These are phyloP conservation scores for Rhopalosiphum padi DNA, from an alignment of 1,140 invertebrate genomes.

Conservation along the genomic window DNA sequence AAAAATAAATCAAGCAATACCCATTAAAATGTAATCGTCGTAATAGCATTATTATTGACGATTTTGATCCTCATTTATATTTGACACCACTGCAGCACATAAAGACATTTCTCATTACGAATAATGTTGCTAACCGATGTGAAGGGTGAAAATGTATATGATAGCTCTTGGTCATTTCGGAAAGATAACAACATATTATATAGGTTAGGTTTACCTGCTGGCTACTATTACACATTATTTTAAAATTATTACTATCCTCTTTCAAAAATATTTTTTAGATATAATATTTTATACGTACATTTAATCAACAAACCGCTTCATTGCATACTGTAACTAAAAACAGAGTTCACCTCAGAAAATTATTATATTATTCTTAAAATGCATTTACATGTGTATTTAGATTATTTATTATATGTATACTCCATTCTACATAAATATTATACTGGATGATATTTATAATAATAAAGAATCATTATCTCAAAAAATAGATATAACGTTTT, in stretches of 20 bases:
- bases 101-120: neutral
- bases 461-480: too few relatives aligned
- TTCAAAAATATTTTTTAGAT: slow-evolving; percentile 4
- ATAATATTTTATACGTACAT: slow-evolving; percentile 19
- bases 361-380: slow-evolving; percentile 27
- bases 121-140: neutral
- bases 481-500: too few relatives aligned
- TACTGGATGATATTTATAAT: too few relatives aligned
- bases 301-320: slow-evolving; percentile 13
- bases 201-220: neutral
- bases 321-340: neutral
- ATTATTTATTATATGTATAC: neutral
- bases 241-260: slow-evolving; percentile 26
- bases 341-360: neutral
- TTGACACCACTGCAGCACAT: neutral
- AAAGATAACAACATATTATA: slow-evolving; percentile 1
- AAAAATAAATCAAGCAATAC: neutral
- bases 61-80: neutral
- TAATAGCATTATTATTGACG: neutral
- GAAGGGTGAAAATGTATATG: neutral
- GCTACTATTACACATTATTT: neutral
- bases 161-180: neutral
- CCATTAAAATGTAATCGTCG: neutral
- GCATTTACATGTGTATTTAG: neutral
- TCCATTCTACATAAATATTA: too few relatives aligned